These are phyloP conservation scores for Anhinga rufa DNA, from an alignment of 2,113 vertebrate genomes.

Conservation along the genomic window DNA sequence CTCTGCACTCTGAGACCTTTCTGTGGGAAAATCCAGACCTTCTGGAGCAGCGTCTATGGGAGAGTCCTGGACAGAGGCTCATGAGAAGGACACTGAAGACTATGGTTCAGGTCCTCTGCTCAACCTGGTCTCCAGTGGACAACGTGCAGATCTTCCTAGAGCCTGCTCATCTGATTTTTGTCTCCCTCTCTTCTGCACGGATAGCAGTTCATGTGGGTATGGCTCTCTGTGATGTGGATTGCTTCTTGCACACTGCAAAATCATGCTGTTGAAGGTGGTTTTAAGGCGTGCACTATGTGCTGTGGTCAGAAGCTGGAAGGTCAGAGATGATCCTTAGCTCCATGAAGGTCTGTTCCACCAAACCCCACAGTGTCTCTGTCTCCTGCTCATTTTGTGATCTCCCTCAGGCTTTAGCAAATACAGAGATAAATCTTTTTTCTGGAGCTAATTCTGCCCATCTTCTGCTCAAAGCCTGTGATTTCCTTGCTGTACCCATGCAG, in stretches of 20 bases:
- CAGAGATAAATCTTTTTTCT: neutral
- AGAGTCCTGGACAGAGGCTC: neutral
- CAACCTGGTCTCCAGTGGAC: neutral
- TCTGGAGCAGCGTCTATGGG: too few species aligned
- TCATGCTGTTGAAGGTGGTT: neutral
- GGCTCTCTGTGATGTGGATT: neutral
- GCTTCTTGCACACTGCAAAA: neutral
- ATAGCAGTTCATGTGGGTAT: neutral
- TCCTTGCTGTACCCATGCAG: neutral
- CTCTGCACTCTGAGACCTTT: neutral
- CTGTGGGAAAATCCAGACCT: neutral
- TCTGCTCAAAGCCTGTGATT: neutral
- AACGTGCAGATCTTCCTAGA: neutral
- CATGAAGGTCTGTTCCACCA: neutral
- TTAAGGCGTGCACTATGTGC: fast-evolving
- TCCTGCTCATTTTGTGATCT: neutral
- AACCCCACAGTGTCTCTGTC: neutral
- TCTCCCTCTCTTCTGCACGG: neutral
- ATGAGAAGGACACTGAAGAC: neutral
- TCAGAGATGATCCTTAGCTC: neutral
- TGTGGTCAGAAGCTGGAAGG: neutral
- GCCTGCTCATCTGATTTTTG: neutral
- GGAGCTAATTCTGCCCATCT: neutral
- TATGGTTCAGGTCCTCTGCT: neutral
- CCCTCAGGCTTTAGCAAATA: neutral